These are phyloP conservation scores for Chrysodeixis includens DNA, from an alignment of 2,888 invertebrate genomes.

Conservation along the genomic window DNA sequence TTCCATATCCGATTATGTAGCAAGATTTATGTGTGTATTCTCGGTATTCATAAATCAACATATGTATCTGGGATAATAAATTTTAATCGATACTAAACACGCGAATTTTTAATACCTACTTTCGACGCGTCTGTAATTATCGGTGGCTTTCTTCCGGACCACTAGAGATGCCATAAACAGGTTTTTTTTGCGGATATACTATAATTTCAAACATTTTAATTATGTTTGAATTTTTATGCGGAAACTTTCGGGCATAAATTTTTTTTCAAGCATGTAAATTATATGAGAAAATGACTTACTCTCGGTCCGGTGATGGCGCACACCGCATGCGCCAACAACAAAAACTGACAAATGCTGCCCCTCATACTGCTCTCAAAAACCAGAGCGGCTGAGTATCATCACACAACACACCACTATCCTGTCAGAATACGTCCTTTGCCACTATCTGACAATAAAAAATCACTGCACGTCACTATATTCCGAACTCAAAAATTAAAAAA, in stretches of 20 bases:
- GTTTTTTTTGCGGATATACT: conserved; percentile 33
- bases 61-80: conserved; percentile 50
- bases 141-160: conserved; percentile 47
- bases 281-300: conserved; percentile 67
- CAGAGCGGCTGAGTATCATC: conserved; percentile 86
- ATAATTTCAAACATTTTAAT: not conserved
- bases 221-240: not conserved
- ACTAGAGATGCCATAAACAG: conserved; percentile 33
- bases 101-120: conserved; percentile 44
- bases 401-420: conserved; percentile 80
- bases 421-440: conserved; percentile 65
- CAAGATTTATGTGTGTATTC: conserved; percentile 23
- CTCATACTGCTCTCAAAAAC: conserved; percentile 84
- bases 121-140: conserved; percentile 47
- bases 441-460: conserved; percentile 62
- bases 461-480: conserved; percentile 67
- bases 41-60: conserved; percentile 35
- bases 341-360: conserved; percentile 79
- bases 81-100: conserved; percentile 41
- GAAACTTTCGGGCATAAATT: too few species aligned
- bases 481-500: conserved; percentile 53
- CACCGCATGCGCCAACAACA: conserved; percentile 85
- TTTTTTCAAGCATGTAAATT: not conserved
- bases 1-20: conserved; percentile 19
- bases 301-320: conserved; percentile 87